Evolutionary conservation across 2,888 invertebrate genomes (phyloP).

Genomic region (Cremastinae sp.): DNA sequence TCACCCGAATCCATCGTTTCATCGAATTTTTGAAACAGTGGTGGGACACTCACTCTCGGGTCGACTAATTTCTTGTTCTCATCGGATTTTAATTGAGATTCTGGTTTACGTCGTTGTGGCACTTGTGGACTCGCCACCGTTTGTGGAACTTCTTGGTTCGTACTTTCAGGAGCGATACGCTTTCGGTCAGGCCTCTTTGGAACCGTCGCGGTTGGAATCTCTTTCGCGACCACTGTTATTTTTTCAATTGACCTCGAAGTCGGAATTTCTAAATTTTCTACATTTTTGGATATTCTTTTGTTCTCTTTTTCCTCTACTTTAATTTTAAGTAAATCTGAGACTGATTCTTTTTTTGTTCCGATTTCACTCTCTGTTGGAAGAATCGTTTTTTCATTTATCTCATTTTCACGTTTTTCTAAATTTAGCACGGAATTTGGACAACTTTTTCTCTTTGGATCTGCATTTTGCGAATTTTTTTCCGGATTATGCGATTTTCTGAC

Average conservation of each 20-base stretch:
- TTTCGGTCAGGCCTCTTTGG: constrained; percentile 71
- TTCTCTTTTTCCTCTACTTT: background rate
- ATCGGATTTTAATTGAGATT: constrained; percentile 38
- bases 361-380: constrained; percentile 56
- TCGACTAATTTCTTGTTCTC: constrained; percentile 10
- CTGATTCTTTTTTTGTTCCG: constrained; percentile 32
- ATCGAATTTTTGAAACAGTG: constrained; percentile 19
- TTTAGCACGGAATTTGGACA: constrained; percentile 1
- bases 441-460: constrained; percentile 10
- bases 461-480: background rate
- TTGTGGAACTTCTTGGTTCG: constrained; percentile 34
- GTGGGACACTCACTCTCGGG: constrained; percentile 2
- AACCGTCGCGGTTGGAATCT: constrained; percentile 58
- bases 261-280: background rate
- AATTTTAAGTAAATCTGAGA: too few species aligned
- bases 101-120: constrained; percentile 64
- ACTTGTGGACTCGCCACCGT: constrained; percentile 56
- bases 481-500: constrained; percentile 36
- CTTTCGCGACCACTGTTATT: constrained; percentile 67
- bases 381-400: constrained; percentile 3
- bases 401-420: background rate
- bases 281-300: background rate
- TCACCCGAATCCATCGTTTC: constrained; percentile 33
- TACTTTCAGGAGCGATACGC: constrained; percentile 59
- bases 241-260: constrained; percentile 55